Evolutionary conservation across 2,888 invertebrate species (phyloP), one percentile per base, ranked within the genome.

Genomic region (Tridacna gigas): DNA sequence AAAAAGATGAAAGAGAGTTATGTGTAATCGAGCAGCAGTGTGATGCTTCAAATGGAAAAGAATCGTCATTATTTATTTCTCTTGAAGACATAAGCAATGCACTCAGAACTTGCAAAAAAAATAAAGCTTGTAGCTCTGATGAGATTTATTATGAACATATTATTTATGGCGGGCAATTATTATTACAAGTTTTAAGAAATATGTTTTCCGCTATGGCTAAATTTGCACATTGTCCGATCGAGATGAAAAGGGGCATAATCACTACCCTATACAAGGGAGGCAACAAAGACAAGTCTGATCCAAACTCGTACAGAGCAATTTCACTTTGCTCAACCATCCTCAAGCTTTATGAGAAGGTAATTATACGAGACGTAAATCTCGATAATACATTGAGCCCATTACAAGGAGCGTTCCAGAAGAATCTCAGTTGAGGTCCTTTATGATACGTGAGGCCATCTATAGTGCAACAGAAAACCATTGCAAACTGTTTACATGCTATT

Each of bases 71-170:
- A n/a, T 13, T n/a, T 13, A 25, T 63, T 22, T 25, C n/a, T 25
- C n/a, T 63, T n/a, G 25, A 63, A 13, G 63, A 63, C 25, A 22
- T 63, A n/a, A 63, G 22, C 13, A 25, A n/a, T 20, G 63, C 63
- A 25, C 22, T 63, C 12, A 63, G 22, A 63, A 25, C 20, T 13
- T 63, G 63, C 22, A 63, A 63, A 63, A 63, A 22, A 22, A 63
- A 63, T 22, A 63, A 63, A 63, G 63, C 63, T 22, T 63, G 63
- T 25, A 22, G 63, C 15, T 63, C 13, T 22, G 63, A 63, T 22
- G 63, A 63, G 25, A 25, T 63, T 22, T 63, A 63, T 63, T 63
- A 63, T 63, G 63, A 63, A 63, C 15, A 63, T 63, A 20, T 63
- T 25, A 63, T 63, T 25, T 25, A 22, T 22, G 63, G 20, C n/a